Base-by-base conservation (phyloP, 2,113 vertebrate species). In the Coptodon bakossiorum region DNA sequence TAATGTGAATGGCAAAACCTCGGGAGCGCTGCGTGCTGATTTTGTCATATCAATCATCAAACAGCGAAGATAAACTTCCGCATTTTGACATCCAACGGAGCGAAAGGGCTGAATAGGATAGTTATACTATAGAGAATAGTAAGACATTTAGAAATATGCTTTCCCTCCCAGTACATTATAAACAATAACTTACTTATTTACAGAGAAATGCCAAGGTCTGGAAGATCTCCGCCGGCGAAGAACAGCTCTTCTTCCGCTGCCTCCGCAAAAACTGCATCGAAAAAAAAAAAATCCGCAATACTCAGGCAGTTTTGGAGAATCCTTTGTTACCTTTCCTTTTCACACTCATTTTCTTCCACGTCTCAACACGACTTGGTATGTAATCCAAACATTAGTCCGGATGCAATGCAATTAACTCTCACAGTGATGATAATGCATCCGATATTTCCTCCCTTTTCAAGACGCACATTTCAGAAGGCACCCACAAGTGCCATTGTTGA, bases 241-340 rank as follows among this genome's bases (percentile, higher is more conserved):
- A 88, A 43, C 71, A 85, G 86, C 88, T 83, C 84, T 59, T 93
- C 86, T 92, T 91, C 86, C 57, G 82, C 86, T 92, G 86, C 88
- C 86, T 92, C 88, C 89, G 82, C 83, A 90, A 95, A 92, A 96
- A 88, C 90, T 84, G 94, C 96, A 95, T 95, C 88, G 27, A n/a
- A 24, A 38, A 50, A 36, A 36, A 57, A 53, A 94, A 86, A 97
- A 97, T 96, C 94, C 93, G 96, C 96, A 97, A 97, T 96, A 97
- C 96, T 97, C 97, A 96, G 91, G 95, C 94, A 96, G 95, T 97
- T 96, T 96, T 87, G 86, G 92, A 93, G 91, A 95, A 97, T 97
- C 97, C 97, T 95, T 53, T 88, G 12, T 84, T 89, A 91, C 85
- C 91, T 91, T 89, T 94, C 93, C 90, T 91, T 68, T 52, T 86